These are phyloP conservation scores for Oceanodroma tethys DNA, from an alignment of 2,113 vertebrate genomes.

Conservation along the genomic window DNA sequence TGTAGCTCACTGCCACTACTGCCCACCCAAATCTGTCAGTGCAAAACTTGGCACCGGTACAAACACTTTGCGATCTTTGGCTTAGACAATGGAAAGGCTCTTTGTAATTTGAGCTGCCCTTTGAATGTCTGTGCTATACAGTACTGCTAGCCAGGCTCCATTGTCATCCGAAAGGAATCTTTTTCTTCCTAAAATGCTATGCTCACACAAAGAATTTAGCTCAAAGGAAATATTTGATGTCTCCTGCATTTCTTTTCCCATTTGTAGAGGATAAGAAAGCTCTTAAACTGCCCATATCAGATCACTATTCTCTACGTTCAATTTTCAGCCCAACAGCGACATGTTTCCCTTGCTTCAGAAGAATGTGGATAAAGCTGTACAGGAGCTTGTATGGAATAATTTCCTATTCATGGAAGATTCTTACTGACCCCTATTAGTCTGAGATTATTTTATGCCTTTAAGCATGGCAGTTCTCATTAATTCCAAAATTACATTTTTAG, in stretches of 20 bases:
- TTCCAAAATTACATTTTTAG: background rate
- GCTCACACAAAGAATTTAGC: background rate
- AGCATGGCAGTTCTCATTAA: background rate
- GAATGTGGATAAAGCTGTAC: background rate
- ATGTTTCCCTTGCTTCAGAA: background rate
- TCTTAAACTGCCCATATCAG: background rate
- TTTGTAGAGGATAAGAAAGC: background rate
- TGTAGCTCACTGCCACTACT: background rate
- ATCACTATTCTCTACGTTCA: background rate
- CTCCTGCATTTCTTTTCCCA: background rate
- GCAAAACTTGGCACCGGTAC: background rate
- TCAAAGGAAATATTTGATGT: background rate
- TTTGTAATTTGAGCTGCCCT: slow-evolving; percentile 22
- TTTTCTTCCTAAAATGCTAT: background rate
- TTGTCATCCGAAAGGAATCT: background rate
- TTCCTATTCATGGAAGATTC: background rate
- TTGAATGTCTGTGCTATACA: background rate
- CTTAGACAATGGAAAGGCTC: background rate
- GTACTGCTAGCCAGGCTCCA: background rate
- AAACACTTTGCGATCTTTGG: background rate
- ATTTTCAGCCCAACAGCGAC: background rate
- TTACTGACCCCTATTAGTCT: background rate
- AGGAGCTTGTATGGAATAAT: background rate
- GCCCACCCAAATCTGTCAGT: background rate
- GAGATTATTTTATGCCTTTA: background rate